These are phyloP conservation scores for Leptopilina boulardi DNA, from an alignment of 1,140 invertebrate species.

Conservation along the genomic window DNA sequence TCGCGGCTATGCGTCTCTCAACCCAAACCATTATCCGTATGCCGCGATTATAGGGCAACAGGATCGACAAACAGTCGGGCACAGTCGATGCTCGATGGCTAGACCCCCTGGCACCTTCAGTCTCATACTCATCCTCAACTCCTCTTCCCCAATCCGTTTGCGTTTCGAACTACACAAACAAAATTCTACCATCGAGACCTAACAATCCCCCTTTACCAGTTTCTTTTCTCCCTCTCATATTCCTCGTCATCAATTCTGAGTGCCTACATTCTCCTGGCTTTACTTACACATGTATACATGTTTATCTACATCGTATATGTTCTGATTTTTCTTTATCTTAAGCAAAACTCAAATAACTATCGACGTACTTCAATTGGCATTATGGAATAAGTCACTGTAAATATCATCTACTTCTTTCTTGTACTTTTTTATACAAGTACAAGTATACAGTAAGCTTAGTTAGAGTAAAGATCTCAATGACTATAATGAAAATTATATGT, in stretches of 20 bases:
- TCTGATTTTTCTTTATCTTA: slow-evolving; percentile 2
- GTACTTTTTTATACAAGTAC: too few relatives aligned
- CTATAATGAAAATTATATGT: too few relatives aligned
- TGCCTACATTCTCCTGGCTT: not conserved
- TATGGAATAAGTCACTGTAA: too few relatives aligned
- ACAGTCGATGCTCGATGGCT: slow-evolving; percentile 52
- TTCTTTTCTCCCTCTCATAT: not conserved
- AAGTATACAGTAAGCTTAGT: too few relatives aligned
- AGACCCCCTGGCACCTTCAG: slow-evolving; percentile 53
- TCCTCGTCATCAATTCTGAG: not conserved
- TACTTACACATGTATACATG: too few relatives aligned
- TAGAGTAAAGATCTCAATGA: too few relatives aligned
- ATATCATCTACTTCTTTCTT: too few relatives aligned
- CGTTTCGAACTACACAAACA: slow-evolving; percentile 57
- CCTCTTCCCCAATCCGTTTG: slow-evolving; percentile 32
- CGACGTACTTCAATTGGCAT: not conserved
- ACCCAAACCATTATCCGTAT: slow-evolving; percentile 62
- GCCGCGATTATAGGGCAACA: slow-evolving; percentile 63
- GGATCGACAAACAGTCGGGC: slow-evolving; percentile 60
- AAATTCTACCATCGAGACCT: slow-evolving; percentile 45
- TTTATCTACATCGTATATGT: not conserved
- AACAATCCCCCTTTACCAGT: slow-evolving; percentile 11
- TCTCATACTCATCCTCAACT: slow-evolving; percentile 36
- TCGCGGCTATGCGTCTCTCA: slow-evolving; percentile 54
- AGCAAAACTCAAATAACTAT: too few relatives aligned